phyloP scores from a whole-genome alignment of 2,797 vertebrate genomes.

The Tokudaia tokunoshimensis region DNA sequence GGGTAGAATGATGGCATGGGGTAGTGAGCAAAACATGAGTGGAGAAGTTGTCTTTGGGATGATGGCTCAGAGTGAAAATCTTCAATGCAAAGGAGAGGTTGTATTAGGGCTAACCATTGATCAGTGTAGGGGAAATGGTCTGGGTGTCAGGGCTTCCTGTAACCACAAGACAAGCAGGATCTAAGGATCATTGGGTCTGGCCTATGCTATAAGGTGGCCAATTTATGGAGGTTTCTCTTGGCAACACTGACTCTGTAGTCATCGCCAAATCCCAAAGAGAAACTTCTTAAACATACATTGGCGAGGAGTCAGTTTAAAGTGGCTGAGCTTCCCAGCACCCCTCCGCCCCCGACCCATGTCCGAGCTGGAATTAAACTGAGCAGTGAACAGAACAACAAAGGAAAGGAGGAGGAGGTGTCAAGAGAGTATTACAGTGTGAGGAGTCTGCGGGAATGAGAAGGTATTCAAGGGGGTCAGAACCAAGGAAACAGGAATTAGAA shows the following conservation, averaged over 20 bases:
- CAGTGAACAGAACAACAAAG: background rate
- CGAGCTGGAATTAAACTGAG: background rate
- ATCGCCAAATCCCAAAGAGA: background rate
- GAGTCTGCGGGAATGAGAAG: background rate
- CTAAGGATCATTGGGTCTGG: background rate
- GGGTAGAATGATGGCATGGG: background rate
- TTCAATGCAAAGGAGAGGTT: background rate
- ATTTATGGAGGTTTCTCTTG: background rate
- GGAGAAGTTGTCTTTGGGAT: background rate
- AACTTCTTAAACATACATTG: background rate
- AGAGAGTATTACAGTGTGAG: background rate
- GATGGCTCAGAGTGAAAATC: background rate
- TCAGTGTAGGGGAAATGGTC: background rate
- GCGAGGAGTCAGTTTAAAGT: background rate
- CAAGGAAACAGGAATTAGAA: background rate
- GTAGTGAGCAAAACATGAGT: background rate
- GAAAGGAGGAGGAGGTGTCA: background rate
- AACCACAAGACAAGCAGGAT: background rate
- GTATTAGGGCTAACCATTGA: background rate
- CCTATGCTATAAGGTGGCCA: background rate
- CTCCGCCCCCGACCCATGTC: background rate
- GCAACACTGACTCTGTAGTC: background rate
- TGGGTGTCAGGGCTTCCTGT: background rate
- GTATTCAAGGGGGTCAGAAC: background rate
- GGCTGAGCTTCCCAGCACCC: background rate